These are phyloP conservation scores for Papilio polytes DNA, from an alignment of 1,140 invertebrate genomes.

Conservation along the genomic window DNA sequence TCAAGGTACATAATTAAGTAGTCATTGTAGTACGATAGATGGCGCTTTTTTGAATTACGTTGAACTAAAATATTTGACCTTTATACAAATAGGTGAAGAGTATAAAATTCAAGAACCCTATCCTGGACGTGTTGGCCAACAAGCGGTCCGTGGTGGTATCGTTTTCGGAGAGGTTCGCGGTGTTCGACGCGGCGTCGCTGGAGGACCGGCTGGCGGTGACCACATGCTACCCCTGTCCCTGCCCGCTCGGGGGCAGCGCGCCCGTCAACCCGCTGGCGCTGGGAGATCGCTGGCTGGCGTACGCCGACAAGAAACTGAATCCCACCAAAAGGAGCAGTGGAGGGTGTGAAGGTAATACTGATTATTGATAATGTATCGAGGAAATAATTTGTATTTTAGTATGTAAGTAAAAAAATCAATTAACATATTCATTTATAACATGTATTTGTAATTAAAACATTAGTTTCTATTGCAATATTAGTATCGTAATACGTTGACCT, in stretches of 20 bases:
- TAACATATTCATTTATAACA: not conserved
- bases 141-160: constrained; percentile 92
- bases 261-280: constrained; percentile 94
- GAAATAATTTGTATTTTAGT: too few relatives aligned
- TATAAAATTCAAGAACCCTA: constrained; percentile 96
- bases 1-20: not conserved
- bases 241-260: constrained; percentile 86
- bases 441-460: not conserved
- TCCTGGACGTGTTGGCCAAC: constrained; percentile 94
- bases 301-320: constrained; percentile 93
- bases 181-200: constrained; percentile 95
- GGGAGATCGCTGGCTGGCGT: constrained; percentile 91
- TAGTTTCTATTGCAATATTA: not conserved
- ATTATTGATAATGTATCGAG: too few relatives aligned
- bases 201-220: constrained; percentile 94
- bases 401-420: not conserved
- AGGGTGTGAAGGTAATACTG: constrained; percentile 87
- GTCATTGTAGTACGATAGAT: not conserved
- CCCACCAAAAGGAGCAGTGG: constrained; percentile 93
- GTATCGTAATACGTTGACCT: constrained; percentile 26
- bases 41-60: not conserved
- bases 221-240: constrained; percentile 94
- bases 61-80: not conserved
- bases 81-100: constrained; percentile 87
- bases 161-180: constrained; percentile 94